phyloP scores from a whole-genome alignment of 2,113 vertebrate species.

The Phyllostomus discolor region DNA sequence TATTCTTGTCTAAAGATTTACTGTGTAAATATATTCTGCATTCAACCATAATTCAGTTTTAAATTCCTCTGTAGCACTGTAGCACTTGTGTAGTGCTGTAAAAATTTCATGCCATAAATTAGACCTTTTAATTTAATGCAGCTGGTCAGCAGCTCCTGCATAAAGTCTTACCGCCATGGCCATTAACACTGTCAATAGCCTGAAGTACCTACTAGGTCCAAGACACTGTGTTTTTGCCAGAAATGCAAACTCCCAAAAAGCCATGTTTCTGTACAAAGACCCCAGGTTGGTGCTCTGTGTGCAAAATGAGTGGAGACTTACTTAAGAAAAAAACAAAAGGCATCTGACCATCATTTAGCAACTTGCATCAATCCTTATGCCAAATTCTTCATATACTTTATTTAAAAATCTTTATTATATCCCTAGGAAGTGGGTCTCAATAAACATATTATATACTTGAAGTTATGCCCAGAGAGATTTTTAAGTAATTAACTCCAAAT shows the following conservation, averaged over 20 bases:
- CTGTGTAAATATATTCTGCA: neutral
- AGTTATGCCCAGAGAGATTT: neutral
- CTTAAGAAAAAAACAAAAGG: neutral
- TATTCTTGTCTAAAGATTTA: neutral
- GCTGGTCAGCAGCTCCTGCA: neutral
- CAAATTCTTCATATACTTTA: neutral
- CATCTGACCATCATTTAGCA: neutral
- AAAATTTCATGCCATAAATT: neutral
- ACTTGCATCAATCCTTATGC: neutral
- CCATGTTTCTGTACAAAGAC: neutral
- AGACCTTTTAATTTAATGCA: neutral
- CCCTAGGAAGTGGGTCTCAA: neutral
- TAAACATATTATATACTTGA: neutral
- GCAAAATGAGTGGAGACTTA: neutral
- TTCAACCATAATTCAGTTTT: constrained; percentile 13
- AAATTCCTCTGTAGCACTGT: neutral
- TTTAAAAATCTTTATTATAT: neutral
- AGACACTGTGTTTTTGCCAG: neutral
- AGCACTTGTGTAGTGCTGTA: neutral
- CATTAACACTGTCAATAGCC: neutral
- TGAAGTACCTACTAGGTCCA: neutral
- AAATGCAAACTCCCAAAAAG: neutral
- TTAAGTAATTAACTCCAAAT: neutral
- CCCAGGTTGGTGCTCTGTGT: neutral
- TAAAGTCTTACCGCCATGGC: neutral